Evolutionary conservation across 2,888 invertebrate species (phyloP), one percentile per base, ranked within the genome.

Genomic region (Spisula subtruncata): DNA sequence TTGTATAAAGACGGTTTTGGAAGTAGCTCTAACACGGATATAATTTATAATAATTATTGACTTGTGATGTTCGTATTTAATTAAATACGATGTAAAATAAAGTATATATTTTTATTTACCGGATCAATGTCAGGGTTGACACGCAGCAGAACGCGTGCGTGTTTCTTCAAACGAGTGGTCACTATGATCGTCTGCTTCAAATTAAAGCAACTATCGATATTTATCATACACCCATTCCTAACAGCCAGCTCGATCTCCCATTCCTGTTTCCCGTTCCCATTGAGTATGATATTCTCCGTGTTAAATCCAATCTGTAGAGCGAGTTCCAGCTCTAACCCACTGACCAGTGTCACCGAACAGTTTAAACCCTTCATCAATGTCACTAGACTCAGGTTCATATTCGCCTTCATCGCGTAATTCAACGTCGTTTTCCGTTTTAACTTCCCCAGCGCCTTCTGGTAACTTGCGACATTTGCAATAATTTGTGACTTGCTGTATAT

Each of bases 181-280:
- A 95, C 92, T 83, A 92, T 51, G n/a, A 95, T 90, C 1, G 97
- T 96, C 83, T 96, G 95, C 51, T 93, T 88, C 20, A 97, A 93
- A 92, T 97, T 97, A 91, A 97, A 97, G 18, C 93, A 79, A n/a
- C 97, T 96, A 90, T 97, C 97, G 0, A 97, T 95, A 89, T 97
- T 97, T 32, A 97, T 92, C n/a, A 96, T 88, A 32, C 96, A 96
- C 0, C 95, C 96, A 25, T 93, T 86, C 35, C 94, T 92, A 5
- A 97, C 93, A 0, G 97, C 97, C 75, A 96, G 82, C 48, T 95
- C 95, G 5, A 97, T 94, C 91, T 97, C 97, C 96, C 96, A 96
- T 6, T 86, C 71, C 46, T 94, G 95, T 89, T 97, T 97, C 6
- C 97, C 94, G 93, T 97, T 97, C 10, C 97, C 97, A 93, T 97